These are phyloP conservation scores for Empidonax traillii DNA, from an alignment of 2,113 vertebrate genomes.

Conservation along the genomic window DNA sequence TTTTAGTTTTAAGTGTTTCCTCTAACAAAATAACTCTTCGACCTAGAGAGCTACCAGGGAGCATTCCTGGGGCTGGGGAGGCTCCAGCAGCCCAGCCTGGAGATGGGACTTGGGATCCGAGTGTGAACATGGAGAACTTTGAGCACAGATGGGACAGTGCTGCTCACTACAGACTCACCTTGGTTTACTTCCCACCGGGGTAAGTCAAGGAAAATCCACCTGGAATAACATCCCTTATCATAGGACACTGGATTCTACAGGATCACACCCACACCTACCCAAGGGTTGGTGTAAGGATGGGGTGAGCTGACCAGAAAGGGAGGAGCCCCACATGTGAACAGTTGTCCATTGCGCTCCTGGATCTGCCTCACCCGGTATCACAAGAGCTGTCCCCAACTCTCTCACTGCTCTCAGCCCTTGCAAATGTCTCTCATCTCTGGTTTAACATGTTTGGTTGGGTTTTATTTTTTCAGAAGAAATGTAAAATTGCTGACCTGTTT, in stretches of 20 bases:
- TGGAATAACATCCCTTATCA: background rate
- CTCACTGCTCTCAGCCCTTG: background rate
- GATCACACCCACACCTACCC: background rate
- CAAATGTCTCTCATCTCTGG: background rate
- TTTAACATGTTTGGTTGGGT: background rate
- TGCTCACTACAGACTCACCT: background rate
- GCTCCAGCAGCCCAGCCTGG: fast-evolving
- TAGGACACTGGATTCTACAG: background rate
- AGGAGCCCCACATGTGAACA: background rate
- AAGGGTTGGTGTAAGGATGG: too few species aligned
- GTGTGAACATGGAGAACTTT: background rate
- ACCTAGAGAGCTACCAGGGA: slow-evolving; percentile 17
- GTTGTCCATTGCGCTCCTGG: fast-evolving
- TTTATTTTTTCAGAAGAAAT: background rate
- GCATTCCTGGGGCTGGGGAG: background rate
- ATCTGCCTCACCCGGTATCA: background rate
- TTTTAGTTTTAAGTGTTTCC: slow-evolving; percentile 48
- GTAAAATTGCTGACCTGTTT: background rate
- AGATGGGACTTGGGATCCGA: background rate
- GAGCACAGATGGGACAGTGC: background rate
- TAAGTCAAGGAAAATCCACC: background rate
- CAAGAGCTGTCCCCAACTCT: background rate
- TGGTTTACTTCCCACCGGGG: background rate
- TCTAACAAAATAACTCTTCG: slow-evolving; percentile 10
- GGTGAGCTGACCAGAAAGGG: background rate